Evolutionary conservation across 2,797 vertebrate genomes (phyloP).

Genomic region (Liasis olivaceus): DNA sequence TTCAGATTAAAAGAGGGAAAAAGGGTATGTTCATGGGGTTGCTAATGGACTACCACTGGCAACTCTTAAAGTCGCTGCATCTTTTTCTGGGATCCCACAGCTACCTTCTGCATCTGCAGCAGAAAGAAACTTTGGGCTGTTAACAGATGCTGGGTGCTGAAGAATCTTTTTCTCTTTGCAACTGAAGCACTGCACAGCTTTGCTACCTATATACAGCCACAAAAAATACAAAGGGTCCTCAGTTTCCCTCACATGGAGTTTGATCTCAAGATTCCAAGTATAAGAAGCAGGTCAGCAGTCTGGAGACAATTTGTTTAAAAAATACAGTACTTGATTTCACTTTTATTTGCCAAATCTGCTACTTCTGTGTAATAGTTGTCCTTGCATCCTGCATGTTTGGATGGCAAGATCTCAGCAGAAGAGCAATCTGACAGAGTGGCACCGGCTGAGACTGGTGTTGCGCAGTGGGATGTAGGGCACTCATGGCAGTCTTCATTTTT

Average conservation of each 20-base stretch:
- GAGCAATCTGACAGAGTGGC: not conserved
- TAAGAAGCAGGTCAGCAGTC: not conserved
- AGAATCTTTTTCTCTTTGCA: not conserved
- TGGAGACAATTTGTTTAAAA: not conserved
- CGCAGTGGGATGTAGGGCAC: not conserved
- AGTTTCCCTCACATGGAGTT: not conserved
- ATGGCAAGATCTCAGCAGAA: not conserved
- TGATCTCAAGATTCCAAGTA: not conserved
- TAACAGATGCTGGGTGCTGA: not conserved
- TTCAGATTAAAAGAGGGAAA: not conserved
- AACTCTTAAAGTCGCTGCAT: not conserved
- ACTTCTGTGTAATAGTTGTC: not conserved
- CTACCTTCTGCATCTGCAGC: not conserved
- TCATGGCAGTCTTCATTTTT: not conserved
- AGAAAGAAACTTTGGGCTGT: not conserved
- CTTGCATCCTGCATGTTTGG: not conserved
- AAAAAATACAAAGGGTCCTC: not conserved
- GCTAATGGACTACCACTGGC: not conserved
- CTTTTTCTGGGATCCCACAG: not conserved
- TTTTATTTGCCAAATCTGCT: not conserved
- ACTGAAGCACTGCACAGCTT: not conserved
- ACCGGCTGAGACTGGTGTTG: constrained; percentile 3
- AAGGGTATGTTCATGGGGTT: not conserved
- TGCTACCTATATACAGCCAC: not conserved
- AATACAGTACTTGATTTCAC: not conserved